A percentile compares a stretch with the other conserved stretches of the same genome.
Evolutionary conservation across 1,140 invertebrate species (phyloP).

Genomic region (Drosophila tropicalis): DNA sequence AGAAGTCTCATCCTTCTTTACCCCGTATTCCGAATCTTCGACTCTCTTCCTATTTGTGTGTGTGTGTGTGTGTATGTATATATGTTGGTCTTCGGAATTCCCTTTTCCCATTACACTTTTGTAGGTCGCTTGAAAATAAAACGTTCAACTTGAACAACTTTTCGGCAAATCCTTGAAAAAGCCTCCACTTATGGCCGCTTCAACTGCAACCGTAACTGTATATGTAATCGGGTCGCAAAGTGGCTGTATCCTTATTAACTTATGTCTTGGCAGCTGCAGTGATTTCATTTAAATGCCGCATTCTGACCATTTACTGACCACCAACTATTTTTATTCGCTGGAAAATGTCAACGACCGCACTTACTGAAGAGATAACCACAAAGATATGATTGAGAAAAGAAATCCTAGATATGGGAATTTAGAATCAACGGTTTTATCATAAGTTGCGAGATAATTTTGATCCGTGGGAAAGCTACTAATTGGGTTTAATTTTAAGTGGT

Average conservation of each 20-base stretch:
- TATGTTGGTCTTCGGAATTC: background rate
- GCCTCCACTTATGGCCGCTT: background rate
- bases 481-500: background rate
- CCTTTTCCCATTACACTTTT: background rate
- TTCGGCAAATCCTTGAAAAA: slow-evolving; percentile 3
- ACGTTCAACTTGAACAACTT: slow-evolving; percentile 11
- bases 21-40: background rate
- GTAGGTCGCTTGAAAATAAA: slow-evolving; percentile 8
- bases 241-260: background rate
- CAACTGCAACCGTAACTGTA: background rate
- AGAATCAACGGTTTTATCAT: too few species aligned
- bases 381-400: too few species aligned
- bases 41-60: background rate
- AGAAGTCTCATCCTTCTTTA: slow-evolving; percentile 16
- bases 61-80: background rate
- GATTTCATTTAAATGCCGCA: slow-evolving; percentile 9
- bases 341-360: background rate
- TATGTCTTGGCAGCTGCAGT: background rate
- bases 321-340: background rate
- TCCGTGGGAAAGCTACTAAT: background rate
- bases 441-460: too few species aligned
- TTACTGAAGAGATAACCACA: too few species aligned
- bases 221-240: slow-evolving; percentile 1
- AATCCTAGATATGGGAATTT: too few species aligned
- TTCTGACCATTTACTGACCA: background rate